Percentiles rank a stretch among this genome's conserved stretches.
phyloP scores from a whole-genome alignment of 1,140 invertebrate genomes.

The Colletes gigas region DNA sequence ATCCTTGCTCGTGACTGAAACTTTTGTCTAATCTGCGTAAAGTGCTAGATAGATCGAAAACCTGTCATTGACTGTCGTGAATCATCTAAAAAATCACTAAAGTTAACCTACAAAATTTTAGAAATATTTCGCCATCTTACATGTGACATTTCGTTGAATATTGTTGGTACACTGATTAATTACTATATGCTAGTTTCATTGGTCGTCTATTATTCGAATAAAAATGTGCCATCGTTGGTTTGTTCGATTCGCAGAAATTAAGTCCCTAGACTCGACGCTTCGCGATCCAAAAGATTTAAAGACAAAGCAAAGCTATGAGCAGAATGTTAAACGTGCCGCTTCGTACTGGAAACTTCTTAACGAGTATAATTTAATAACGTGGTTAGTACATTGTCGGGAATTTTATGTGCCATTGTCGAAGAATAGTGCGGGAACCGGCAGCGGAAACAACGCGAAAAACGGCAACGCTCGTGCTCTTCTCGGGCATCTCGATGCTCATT shows the following conservation, averaged over 20 bases:
- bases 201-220: too few species aligned
- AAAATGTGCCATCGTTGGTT: too few species aligned
- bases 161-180: too few species aligned
- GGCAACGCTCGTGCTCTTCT: constrained; percentile 29
- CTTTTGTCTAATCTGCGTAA: not conserved
- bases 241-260: constrained; percentile 9
- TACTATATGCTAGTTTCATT: too few species aligned
- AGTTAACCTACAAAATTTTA: not conserved
- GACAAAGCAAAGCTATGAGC: constrained; percentile 20
- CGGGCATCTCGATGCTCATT: not conserved
- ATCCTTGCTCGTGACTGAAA: not conserved
- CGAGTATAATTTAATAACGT: constrained; percentile 42
- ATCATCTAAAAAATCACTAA: too few species aligned
- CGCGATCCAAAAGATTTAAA: not conserved
- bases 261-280: not conserved
- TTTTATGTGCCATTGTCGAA: constrained; percentile 32
- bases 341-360: constrained; percentile 24
- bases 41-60: too few species aligned
- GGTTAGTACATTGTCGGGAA: not conserved
- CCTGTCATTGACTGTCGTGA: too few species aligned
- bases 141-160: too few species aligned
- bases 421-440: constrained; percentile 13
- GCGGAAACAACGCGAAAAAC: constrained; percentile 5
- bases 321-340: constrained; percentile 32
- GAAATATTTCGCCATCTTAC: too few species aligned